A percentile compares a stretch with the other conserved stretches of the same genome.
phyloP scores from a whole-genome alignment of 23 tunicate genomes.

The Halocynthia roretzi region DNA sequence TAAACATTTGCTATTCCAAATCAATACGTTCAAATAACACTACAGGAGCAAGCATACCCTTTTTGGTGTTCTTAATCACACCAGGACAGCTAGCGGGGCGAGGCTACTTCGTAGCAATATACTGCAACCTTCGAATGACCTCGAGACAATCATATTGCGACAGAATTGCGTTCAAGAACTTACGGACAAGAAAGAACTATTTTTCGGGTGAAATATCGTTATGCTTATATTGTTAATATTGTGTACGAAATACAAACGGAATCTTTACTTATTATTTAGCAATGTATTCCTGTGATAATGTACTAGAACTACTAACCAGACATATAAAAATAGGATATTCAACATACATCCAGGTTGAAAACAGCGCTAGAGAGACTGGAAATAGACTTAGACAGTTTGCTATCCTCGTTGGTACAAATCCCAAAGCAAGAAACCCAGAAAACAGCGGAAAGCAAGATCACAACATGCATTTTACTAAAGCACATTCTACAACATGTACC shows the following conservation, averaged over 20 bases:
- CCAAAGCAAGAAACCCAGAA: conserved; percentile 71
- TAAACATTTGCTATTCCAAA: too few species aligned
- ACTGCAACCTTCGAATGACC: conserved; percentile 72
- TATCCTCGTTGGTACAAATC: conserved; percentile 70
- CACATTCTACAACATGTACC: conserved; percentile 67
- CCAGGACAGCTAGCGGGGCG: conserved; percentile 69
- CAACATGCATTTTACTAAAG: conserved; percentile 50
- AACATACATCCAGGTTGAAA: conserved; percentile 29
- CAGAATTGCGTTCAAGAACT: conserved; percentile 68
- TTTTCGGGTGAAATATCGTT: conserved; percentile 38
- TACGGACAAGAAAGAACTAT: conserved; percentile 51
- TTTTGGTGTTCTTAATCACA: conserved; percentile 65
- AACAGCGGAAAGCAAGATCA: conserved; percentile 48
- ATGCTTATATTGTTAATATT: background rate
- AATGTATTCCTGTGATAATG: background rate
- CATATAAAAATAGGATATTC: background rate
- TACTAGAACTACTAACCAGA: background rate
- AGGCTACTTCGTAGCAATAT: conserved; percentile 71
- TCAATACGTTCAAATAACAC: too few species aligned
- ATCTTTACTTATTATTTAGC: background rate
- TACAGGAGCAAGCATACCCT: conserved; percentile 42
- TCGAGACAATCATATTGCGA: conserved; percentile 64
- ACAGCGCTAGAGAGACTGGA: conserved; percentile 54
- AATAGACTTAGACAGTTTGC: conserved; percentile 64
- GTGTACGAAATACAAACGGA: background rate